Base-by-base conservation (phyloP, 2,113 vertebrate species). In the Empidonax alnorum region DNA sequence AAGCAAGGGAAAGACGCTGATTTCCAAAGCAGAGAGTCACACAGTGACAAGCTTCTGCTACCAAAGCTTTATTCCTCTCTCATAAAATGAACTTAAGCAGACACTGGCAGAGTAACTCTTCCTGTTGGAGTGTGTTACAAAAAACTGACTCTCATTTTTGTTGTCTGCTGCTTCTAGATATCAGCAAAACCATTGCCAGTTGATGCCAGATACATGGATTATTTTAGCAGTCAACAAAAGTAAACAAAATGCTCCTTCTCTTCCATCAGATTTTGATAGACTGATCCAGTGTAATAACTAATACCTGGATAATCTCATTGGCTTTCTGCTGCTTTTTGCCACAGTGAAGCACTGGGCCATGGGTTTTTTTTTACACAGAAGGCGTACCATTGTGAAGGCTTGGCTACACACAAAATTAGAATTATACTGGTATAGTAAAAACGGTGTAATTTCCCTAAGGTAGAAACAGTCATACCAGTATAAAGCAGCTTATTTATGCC, bases 401-500 rank as follows among this genome's bases (percentile, higher is more conserved):
- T 58, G 58, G 67, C 62, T 28, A 10, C 84, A 94, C 37, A 41
- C 74, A 79, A 8, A 89, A 75, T 23, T 73, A 41, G 66, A 67
- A 30, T 55, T 85, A n/a, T 7, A 46, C 14, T 12, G 39, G 30
- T 59, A 77, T 6, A 87, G 52, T 63, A 94, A 87, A 94, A 96
- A 69, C n/a, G 24, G 58, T 21, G 19, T 62, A 15, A 76, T 82
- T 89, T 94, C 92, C 58, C 58, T 52, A 10, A 71, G 47, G 75
- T 53, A 66, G 31, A 69, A 85, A 83, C 44, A 76, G 82, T 56
- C 75, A 31, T n/a, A 79, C 31, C 25, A 74, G 63, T 24, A 88
- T 22, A 85, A 94, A 90, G 44, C 37, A 61, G 31, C 35, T 88
- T 90, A 86, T 75, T 90, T 95, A 78, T 88, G 49, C 35, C 21